A percentile compares a stretch with the other conserved stretches of the same genome.
These are phyloP conservation scores for Netelia melanura DNA, from an alignment of 2,888 invertebrate genomes.

Conservation along the genomic window DNA sequence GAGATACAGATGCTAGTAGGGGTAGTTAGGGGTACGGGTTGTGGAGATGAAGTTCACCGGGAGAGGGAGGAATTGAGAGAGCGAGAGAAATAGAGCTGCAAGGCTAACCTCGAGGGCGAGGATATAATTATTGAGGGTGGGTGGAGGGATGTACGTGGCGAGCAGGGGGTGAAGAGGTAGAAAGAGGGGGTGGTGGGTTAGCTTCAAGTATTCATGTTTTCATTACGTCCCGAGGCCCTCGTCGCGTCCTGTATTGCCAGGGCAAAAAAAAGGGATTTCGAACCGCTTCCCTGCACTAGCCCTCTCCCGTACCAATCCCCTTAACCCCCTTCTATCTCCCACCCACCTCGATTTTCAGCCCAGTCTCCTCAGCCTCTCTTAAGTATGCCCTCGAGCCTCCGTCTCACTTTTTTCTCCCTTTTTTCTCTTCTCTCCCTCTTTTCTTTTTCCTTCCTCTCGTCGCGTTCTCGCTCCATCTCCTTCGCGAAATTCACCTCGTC, in stretches of 20 bases:
- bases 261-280: constrained; percentile 75
- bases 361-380: constrained; percentile 49
- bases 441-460: constrained; percentile 4
- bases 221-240: constrained; percentile 79
- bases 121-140: constrained; percentile 84
- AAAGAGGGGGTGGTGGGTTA: constrained; percentile 69
- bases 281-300: constrained; percentile 60
- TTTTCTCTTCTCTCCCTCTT: constrained; percentile 8
- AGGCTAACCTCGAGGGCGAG: constrained; percentile 80
- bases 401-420: constrained; percentile 54
- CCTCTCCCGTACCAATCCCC: constrained; percentile 28
- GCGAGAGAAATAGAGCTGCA: constrained; percentile 34
- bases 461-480: constrained; percentile 68
- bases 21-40: constrained; percentile 27
- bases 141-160: constrained; percentile 59
- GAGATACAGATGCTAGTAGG: constrained; percentile 43
- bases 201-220: constrained; percentile 85
- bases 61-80: constrained; percentile 35
- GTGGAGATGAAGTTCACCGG: constrained; percentile 31
- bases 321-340: constrained; percentile 48
- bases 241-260: constrained; percentile 69
- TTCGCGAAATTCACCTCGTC: constrained; percentile 69
- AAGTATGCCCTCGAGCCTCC: constrained; percentile 61
- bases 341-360: constrained; percentile 56
- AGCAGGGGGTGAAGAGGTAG: constrained; percentile 46